These are phyloP conservation scores for Mionectes olivaceus DNA, from an alignment of 2,797 vertebrate species.

Conservation along the genomic window DNA sequence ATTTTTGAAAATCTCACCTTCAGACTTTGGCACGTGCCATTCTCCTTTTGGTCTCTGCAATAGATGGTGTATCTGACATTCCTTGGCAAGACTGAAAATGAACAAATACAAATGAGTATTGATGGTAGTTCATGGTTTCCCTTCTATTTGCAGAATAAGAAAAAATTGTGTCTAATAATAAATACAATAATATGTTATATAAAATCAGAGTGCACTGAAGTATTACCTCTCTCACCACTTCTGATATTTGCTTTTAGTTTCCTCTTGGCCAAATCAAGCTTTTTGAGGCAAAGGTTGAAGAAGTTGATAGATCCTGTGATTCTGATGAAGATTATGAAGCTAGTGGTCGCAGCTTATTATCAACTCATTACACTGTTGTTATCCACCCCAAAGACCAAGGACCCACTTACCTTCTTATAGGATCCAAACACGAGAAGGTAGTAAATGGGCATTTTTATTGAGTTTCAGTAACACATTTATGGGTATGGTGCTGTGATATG, in stretches of 20 bases:
- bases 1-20: background rate
- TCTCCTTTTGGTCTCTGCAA: background rate
- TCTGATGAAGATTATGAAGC: slow-evolving; percentile 89
- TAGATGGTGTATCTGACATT: background rate
- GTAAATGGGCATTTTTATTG: background rate
- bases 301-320: slow-evolving; percentile 90
- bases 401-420: slow-evolving; percentile 91
- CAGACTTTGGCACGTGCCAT: background rate
- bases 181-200: background rate
- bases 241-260: slow-evolving; percentile 82
- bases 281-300: slow-evolving; percentile 92
- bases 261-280: slow-evolving; percentile 97
- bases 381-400: slow-evolving; percentile 92
- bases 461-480: background rate
- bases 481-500: background rate
- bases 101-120: background rate
- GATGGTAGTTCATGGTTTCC: background rate
- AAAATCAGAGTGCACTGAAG: background rate
- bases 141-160: background rate
- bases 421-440: slow-evolving; percentile 93
- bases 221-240: background rate
- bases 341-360: slow-evolving; percentile 83
- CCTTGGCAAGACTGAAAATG: background rate
- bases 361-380: slow-evolving; percentile 86
- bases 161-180: background rate